phyloP scores from a whole-genome alignment of 2,888 invertebrate species.

The Busseola fusca region DNA sequence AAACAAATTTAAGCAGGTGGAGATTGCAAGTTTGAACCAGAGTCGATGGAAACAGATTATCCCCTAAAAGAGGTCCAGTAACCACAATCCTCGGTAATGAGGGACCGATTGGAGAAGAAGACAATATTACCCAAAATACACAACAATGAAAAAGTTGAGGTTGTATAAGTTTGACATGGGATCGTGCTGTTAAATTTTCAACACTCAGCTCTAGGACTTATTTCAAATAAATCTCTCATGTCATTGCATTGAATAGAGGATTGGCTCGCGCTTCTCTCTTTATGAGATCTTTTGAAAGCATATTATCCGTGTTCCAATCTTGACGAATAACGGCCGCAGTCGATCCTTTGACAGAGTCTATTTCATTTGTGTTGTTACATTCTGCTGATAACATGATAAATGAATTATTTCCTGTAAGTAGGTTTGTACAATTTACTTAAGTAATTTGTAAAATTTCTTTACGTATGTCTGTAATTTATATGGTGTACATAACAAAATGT shows the following conservation, averaged over 20 bases:
- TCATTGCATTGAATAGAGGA: background rate
- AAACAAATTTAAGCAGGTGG: background rate
- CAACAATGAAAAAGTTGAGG: background rate
- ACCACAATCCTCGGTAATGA: background rate
- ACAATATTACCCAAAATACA: background rate
- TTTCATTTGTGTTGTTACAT: background rate
- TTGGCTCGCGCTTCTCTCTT: background rate
- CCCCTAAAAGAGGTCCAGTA: background rate
- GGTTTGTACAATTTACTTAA: too few species aligned
- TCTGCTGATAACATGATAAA: too few species aligned
- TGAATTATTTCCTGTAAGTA: too few species aligned
- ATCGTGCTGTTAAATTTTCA: background rate
- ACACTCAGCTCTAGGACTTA: background rate
- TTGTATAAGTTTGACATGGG: background rate
- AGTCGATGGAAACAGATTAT: background rate
- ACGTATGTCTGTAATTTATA: too few species aligned
- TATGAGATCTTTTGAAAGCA: background rate
- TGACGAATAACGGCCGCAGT: too few species aligned
- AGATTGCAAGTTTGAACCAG: background rate
- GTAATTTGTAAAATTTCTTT: too few species aligned
- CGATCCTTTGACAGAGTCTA: background rate
- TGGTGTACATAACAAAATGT: too few species aligned
- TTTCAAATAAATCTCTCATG: background rate
- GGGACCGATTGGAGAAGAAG: too few species aligned
- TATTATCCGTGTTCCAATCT: background rate